phyloP scores from a whole-genome alignment of 2,888 invertebrate species.

The Vesta saturnalis region DNA sequence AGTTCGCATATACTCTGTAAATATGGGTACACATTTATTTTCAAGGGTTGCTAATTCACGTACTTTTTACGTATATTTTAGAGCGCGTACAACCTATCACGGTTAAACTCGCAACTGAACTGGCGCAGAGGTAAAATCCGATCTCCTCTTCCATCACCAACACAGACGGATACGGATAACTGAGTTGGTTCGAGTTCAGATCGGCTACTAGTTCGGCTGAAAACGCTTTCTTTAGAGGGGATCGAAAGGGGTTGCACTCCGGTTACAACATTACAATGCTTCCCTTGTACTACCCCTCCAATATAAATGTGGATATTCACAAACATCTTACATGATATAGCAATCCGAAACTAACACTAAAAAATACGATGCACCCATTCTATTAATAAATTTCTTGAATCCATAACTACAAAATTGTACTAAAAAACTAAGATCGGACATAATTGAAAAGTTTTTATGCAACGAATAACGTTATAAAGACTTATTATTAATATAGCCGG shows the following conservation, averaged over 20 bases:
- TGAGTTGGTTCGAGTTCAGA: constrained; percentile 48
- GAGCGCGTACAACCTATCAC: constrained; percentile 30
- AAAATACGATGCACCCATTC: too few relatives aligned
- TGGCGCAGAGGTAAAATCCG: constrained; percentile 45
- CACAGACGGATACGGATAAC: constrained; percentile 43
- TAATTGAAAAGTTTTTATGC: too few relatives aligned
- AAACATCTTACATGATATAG: constrained; percentile 20
- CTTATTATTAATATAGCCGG: too few relatives aligned
- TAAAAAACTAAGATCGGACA: too few relatives aligned
- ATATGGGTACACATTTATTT: background rate
- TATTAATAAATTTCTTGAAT: background rate
- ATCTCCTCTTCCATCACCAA: constrained; percentile 39
- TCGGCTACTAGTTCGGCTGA: constrained; percentile 51
- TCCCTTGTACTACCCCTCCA: constrained; percentile 46
- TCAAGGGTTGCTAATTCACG: constrained; percentile 30
- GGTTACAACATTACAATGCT: constrained; percentile 53
- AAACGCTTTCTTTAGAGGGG: constrained; percentile 48
- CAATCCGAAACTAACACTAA: background rate
- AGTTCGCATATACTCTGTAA: constrained; percentile 33
- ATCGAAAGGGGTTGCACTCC: constrained; percentile 53
- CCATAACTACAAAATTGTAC: too few relatives aligned
- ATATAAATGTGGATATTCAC: constrained; percentile 32
- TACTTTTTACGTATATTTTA: background rate
- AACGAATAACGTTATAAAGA: too few relatives aligned
- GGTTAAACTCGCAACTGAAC: constrained; percentile 49